Percentiles rank a stretch among this genome's conserved stretches.
Evolutionary conservation across 2,888 invertebrate genomes (phyloP).

Genomic region (Drosophila testacea): DNA sequence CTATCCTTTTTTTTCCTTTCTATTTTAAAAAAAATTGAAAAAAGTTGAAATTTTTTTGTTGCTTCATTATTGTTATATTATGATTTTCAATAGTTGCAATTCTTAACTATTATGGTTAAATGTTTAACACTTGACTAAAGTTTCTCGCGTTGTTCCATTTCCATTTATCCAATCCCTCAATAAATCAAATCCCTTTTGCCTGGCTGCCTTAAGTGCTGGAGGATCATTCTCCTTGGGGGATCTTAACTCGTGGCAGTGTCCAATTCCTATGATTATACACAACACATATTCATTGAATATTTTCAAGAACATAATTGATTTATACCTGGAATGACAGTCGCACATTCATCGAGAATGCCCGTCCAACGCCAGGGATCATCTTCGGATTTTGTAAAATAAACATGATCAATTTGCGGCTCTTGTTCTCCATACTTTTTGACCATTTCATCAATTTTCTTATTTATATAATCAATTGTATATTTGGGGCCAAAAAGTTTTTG

Average conservation of each 20-base stretch:
- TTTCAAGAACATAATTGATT: not conserved
- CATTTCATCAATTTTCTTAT: conserved; percentile 44
- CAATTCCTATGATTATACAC: conserved; percentile 26
- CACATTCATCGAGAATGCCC: conserved; percentile 76
- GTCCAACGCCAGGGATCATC: conserved; percentile 86
- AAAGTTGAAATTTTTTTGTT: no score
- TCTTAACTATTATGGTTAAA: not conserved
- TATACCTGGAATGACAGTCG: conserved; percentile 39
- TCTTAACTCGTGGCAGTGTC: conserved; percentile 39
- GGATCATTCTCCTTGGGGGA: conserved; percentile 18
- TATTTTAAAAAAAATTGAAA: no score
- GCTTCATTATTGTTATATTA: no score
- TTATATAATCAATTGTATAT: conserved; percentile 41
- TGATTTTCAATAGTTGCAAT: no score
- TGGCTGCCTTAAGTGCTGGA: conserved; percentile 28
- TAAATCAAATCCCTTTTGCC: conserved; percentile 28
- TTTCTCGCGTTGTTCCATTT: not conserved
- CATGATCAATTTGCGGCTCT: conserved; percentile 83
- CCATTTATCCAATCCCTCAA: conserved; percentile 32
- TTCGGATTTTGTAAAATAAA: conserved; percentile 85
- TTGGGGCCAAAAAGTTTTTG: conserved; percentile 32
- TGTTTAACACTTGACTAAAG: conserved; percentile 9
- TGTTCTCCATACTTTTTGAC: conserved; percentile 85
- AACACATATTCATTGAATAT: not conserved
- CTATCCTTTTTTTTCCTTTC: no score